phyloP scores from a whole-genome alignment of 2,797 vertebrate species.

The Otus scops region DNA sequence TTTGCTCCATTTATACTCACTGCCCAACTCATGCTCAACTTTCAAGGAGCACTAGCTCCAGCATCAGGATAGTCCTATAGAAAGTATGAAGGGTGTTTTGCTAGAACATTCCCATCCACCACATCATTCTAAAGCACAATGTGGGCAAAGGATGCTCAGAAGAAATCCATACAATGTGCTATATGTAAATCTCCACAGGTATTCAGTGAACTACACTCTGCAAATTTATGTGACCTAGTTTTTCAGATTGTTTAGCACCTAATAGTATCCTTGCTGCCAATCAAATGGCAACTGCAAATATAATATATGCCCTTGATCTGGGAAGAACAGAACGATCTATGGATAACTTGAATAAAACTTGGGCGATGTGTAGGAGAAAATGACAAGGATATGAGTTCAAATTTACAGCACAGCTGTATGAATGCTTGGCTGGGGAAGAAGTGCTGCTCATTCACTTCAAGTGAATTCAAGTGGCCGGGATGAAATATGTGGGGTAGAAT shows the following conservation, averaged over 20 bases:
- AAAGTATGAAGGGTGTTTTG: not conserved
- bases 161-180: not conserved
- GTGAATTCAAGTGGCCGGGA: not conserved
- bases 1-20: not conserved
- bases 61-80: not conserved
- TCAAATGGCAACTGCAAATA: conserved; percentile 57
- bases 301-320: conserved; percentile 52
- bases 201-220: conserved; percentile 30
- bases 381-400: not conserved
- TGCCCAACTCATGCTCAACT: not conserved
- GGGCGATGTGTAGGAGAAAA: conserved; percentile 3
- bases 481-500: not conserved
- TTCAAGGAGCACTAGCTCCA: not conserved
- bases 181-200: conserved; percentile 29
- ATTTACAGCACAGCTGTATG: not conserved
- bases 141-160: not conserved
- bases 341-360: conserved; percentile 38
- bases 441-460: not conserved
- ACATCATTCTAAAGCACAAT: not conserved
- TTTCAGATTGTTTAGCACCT: conserved; percentile 27
- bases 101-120: not conserved
- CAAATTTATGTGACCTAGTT: conserved; percentile 59
- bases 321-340: not conserved
- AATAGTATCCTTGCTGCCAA: conserved; percentile 38
- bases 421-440: not conserved